phyloP scores from a whole-genome alignment of 2,797 vertebrate species.

The Florisuga fusca region DNA sequence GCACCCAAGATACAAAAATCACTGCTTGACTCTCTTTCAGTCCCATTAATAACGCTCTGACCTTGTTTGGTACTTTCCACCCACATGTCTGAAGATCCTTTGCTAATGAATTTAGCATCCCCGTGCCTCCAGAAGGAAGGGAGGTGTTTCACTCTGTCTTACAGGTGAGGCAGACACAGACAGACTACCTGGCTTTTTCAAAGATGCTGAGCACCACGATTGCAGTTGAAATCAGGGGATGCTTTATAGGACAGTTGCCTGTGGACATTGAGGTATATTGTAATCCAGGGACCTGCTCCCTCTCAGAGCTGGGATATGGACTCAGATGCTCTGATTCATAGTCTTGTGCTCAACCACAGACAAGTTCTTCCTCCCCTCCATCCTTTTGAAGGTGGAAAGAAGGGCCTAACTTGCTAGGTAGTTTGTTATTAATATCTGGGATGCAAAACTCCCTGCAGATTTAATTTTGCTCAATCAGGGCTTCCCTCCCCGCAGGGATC shows the following conservation, averaged over 20 bases:
- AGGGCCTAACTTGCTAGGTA: slow-evolving; percentile 41
- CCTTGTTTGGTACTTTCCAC: slow-evolving; percentile 43
- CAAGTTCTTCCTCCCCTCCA: slow-evolving; percentile 62
- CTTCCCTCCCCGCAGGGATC: slow-evolving; percentile 62
- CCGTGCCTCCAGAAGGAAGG: background rate
- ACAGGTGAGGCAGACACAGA: background rate
- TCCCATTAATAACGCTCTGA: background rate
- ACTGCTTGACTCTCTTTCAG: background rate
- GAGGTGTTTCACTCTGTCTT: background rate
- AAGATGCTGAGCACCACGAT: slow-evolving; percentile 35
- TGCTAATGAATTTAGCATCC: slow-evolving; percentile 11
- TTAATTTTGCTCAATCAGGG: slow-evolving; percentile 58
- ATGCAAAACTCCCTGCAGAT: slow-evolving; percentile 68
- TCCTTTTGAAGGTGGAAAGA: slow-evolving; percentile 69
- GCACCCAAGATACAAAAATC: background rate
- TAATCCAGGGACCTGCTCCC: slow-evolving; percentile 15
- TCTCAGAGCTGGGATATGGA: background rate
- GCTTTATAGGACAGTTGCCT: slow-evolving; percentile 20
- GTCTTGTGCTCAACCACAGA: slow-evolving; percentile 64
- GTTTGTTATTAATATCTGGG: slow-evolving; percentile 72
- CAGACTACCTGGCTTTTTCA: background rate
- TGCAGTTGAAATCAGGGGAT: background rate
- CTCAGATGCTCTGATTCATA: slow-evolving; percentile 63
- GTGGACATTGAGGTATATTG: slow-evolving; percentile 22
- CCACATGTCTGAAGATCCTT: slow-evolving; percentile 30